Percentiles rank a stretch among this genome's conserved stretches.
phyloP scores from a whole-genome alignment of 2,888 invertebrate species.

The Acronicta alni region DNA sequence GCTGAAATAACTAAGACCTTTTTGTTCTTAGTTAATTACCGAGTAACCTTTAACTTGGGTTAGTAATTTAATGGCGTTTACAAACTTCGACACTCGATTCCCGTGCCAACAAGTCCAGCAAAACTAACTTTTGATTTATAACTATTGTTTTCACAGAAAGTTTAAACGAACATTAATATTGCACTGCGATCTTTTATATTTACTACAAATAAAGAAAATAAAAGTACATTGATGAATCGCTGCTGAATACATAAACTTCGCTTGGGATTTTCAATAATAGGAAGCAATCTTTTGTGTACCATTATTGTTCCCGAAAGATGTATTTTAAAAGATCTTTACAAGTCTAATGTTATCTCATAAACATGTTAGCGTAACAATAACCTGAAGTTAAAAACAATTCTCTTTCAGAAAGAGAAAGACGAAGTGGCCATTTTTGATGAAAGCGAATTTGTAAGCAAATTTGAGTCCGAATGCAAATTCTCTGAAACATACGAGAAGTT shows the following conservation, averaged over 20 bases:
- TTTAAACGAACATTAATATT: slow-evolving; percentile 22
- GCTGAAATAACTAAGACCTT: slow-evolving; percentile 53
- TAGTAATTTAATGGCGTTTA: slow-evolving; percentile 68
- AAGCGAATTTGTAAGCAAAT: slow-evolving; percentile 19
- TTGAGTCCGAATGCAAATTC: slow-evolving; percentile 28
- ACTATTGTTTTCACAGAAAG: slow-evolving; percentile 32
- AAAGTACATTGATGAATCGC: slow-evolving; percentile 42
- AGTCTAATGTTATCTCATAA: not conserved
- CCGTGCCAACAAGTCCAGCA: slow-evolving; percentile 42
- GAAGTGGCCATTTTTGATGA: slow-evolving; percentile 3
- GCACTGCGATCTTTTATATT: slow-evolving; percentile 23
- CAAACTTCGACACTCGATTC: slow-evolving; percentile 61
- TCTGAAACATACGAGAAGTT: slow-evolving; percentile 21
- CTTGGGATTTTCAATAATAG: slow-evolving; percentile 22
- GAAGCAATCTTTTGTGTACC: slow-evolving; percentile 29
- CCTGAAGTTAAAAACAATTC: slow-evolving; percentile 6
- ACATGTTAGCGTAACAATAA: slow-evolving; percentile 2
- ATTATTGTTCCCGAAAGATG: slow-evolving; percentile 31
- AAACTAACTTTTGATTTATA: slow-evolving; percentile 54
- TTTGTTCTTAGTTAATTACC: slow-evolving; percentile 61
- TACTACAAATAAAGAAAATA: slow-evolving; percentile 32
- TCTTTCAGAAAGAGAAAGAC: slow-evolving; percentile 2
- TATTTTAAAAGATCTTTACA: too few species aligned
- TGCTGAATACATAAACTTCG: slow-evolving; percentile 31
- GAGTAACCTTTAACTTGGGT: slow-evolving; percentile 60